Base-by-base conservation (phyloP, 2,797 vertebrate genomes). In the Iguana delicatissima region DNA sequence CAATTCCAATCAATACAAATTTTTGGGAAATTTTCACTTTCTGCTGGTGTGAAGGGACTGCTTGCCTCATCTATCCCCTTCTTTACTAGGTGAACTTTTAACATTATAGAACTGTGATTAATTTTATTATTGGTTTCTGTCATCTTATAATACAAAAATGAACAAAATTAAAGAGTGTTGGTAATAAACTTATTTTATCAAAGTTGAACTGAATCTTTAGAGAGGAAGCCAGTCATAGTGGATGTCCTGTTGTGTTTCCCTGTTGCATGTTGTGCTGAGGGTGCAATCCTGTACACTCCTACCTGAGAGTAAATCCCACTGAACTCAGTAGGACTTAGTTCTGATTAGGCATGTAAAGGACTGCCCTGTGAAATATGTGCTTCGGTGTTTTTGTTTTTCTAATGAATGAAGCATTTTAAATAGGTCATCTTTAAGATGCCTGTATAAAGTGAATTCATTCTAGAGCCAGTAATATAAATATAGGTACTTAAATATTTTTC, bases 91-190 rank as follows among this genome's bases (percentile, higher is more conserved):
- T 55, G 74, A 89, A 88, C 18, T 85, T 6, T 50, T 94, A 38
- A 87, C 76, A 85, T 76, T n/a, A 29, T 91, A 72, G 83, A 59
- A 77, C 0, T 24, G 16, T 79, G 80, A 38, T 81, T 89, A 73
- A 84, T 76, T 86, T 72, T 13, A 0, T 55, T 90, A n/a, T 92
- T 55, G 0, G 89, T 42, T 92, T 84, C 83, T 89, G n/a, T 69
- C 67, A 32, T 32, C 67, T 32, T 10, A 26, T 69, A 69, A 69
- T 69, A 69, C 67, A 32, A 69, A 69, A 69, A 10, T 10, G 29
- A 69, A 69, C 2, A 67, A 67, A 9, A 67, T 14, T 16, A 67
- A 69, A 69, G 42, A 0, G 0, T 89, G 24, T 38, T 14, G 12
- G 38, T 52, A 0, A 92, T 69, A 80, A 74, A 38, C 20, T 24